phyloP scores from a whole-genome alignment of 2,113 vertebrate species.

The Pheucticus melanocephalus region DNA sequence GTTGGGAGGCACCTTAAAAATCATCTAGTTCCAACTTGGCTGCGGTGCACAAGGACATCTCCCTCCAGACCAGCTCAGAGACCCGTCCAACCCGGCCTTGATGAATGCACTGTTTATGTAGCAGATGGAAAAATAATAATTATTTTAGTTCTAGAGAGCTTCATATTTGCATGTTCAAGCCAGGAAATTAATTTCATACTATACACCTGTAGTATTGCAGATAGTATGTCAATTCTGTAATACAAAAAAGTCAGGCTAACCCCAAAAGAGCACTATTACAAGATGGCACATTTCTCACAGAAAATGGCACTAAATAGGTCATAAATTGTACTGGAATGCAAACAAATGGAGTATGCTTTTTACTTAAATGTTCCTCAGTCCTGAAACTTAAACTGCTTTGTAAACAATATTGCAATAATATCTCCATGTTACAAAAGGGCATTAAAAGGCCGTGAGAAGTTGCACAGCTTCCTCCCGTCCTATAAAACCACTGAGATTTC shows the following conservation, averaged over 20 bases:
- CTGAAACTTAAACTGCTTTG: neutral
- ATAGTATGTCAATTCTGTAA: neutral
- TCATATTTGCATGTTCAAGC: neutral
- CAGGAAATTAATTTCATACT: neutral
- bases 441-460: conserved; percentile 13
- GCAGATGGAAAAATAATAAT: neutral
- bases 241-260: neutral
- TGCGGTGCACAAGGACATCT: neutral
- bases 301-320: neutral
- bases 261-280: neutral
- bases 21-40: neutral
- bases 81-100: neutral
- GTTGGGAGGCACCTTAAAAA: neutral
- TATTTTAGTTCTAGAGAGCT: neutral
- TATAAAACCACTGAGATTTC: neutral
- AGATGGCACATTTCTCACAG: neutral
- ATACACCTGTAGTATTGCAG: no score
- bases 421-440: neutral
- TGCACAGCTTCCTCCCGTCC: neutral
- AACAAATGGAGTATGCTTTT: neutral
- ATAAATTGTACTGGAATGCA: neutral
- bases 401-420: neutral
- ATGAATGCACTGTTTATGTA: neutral
- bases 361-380: neutral
- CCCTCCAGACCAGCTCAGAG: neutral